Percentiles rank a stretch among this genome's conserved stretches.
These are phyloP conservation scores for Peromyscus maniculatus DNA, from an alignment of 2,113 vertebrate genomes.

Conservation along the genomic window DNA sequence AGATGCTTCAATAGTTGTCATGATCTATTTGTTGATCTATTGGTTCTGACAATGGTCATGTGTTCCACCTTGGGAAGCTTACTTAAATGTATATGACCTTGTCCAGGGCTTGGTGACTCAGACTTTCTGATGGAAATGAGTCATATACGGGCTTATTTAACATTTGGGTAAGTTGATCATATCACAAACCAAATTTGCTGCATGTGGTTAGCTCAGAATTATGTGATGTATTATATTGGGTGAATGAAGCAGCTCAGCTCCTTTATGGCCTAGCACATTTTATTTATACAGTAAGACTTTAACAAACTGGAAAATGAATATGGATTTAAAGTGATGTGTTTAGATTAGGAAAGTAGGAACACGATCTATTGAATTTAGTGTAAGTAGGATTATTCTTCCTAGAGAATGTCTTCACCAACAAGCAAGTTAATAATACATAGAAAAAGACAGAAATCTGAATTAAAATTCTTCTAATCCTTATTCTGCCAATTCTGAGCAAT, in stretches of 20 bases:
- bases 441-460: neutral
- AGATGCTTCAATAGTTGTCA: slow-evolving; percentile 41
- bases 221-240: neutral
- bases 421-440: neutral
- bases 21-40: slow-evolving; percentile 14
- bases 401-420: slow-evolving; percentile 24
- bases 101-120: slow-evolving; percentile 60
- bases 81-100: slow-evolving; percentile 51
- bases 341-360: neutral
- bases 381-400: neutral
- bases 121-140: slow-evolving; percentile 60
- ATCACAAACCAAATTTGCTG: neutral
- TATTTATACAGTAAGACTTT: neutral
- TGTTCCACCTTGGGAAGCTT: slow-evolving; percentile 42
- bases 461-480: neutral
- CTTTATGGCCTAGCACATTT: neutral
- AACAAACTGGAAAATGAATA: neutral
- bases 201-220: slow-evolving; percentile 37
- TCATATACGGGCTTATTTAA: slow-evolving; percentile 37
- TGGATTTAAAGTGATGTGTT: slow-evolving; percentile 53
- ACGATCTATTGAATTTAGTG: neutral
- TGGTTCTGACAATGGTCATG: neutral
- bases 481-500: neutral
- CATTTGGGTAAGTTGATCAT: slow-evolving; percentile 33
- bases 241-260: neutral